phyloP scores from a whole-genome alignment of 1,140 invertebrate species.

The honey bee (Apis mellifera) region DNA sequence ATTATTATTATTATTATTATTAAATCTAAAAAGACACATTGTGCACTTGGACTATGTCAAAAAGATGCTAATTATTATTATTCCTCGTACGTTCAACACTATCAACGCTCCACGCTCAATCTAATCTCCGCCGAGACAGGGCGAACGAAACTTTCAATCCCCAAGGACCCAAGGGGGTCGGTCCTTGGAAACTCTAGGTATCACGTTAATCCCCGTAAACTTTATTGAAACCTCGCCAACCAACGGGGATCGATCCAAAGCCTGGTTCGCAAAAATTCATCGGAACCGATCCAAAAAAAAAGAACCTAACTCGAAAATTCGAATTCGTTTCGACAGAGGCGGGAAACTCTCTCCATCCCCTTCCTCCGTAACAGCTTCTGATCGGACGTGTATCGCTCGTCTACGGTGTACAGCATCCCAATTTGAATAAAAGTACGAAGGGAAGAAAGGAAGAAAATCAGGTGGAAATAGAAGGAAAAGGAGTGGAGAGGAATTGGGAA shows the following conservation, averaged over 20 bases:
- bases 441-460: neutral
- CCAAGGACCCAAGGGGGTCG: neutral
- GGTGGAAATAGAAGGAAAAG: neutral
- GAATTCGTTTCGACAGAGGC: conserved; percentile 37
- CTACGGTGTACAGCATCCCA: too few species aligned
- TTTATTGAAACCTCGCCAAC: neutral
- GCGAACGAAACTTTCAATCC: neutral
- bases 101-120: neutral
- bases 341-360: too few species aligned
- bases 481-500: neutral
- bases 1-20: too few species aligned
- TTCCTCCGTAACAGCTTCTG: too few species aligned
- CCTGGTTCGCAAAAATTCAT: conserved; percentile 12
- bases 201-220: neutral
- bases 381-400: neutral
- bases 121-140: neutral
- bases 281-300: neutral
- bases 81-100: neutral
- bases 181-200: neutral
- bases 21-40: too few species aligned
- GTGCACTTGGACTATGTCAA: neutral
- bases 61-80: neutral
- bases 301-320: conserved; percentile 12
- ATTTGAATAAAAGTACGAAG: neutral
- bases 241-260: conserved; percentile 15